Percentiles rank a stretch among this genome's conserved stretches.
These are phyloP conservation scores for Elymnias hypermnestra DNA, from an alignment of 1,140 invertebrate species.

Conservation along the genomic window DNA sequence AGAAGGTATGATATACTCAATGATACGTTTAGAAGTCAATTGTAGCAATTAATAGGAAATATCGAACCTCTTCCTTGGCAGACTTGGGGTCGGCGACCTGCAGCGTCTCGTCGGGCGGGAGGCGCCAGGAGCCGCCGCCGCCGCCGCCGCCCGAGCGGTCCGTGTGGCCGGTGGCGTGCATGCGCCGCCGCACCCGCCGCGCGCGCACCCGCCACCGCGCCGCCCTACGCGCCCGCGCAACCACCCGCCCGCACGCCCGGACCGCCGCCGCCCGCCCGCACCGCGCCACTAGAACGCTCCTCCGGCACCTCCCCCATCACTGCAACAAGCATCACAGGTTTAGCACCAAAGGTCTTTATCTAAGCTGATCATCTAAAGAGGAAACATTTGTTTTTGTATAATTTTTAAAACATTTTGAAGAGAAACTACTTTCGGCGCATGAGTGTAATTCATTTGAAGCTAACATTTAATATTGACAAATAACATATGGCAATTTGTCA, in stretches of 20 bases:
- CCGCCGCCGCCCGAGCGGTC: conserved; percentile 80
- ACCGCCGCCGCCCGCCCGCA: conserved; percentile 26
- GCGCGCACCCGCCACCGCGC: conserved; percentile 64
- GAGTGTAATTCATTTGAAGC: too few species aligned
- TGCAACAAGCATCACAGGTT: conserved; percentile 19
- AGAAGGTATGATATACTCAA: too few species aligned
- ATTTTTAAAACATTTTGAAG: background rate
- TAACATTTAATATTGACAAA: too few species aligned
- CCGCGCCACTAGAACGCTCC: conserved; percentile 24
- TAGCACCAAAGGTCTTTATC: too few species aligned
- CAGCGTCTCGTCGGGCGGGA: conserved; percentile 91
- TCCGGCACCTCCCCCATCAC: conserved; percentile 39
- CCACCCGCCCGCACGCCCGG: conserved; percentile 34
- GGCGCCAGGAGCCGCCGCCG: conserved; percentile 84
- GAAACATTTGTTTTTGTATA: too few species aligned
- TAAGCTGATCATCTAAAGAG: too few species aligned
- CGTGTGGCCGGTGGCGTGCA: conserved; percentile 89
- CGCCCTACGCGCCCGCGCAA: conserved; percentile 47
- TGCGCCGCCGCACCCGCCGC: conserved; percentile 70
- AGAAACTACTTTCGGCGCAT: too few species aligned
- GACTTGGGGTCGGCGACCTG: conserved; percentile 90
- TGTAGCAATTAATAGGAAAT: too few species aligned
- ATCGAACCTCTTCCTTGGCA: conserved; percentile 82
- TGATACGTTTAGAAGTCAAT: too few species aligned
- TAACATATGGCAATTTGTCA: too few species aligned